These are phyloP conservation scores for Halcyon senegalensis DNA, from an alignment of 2,113 vertebrate species.

Conservation along the genomic window DNA sequence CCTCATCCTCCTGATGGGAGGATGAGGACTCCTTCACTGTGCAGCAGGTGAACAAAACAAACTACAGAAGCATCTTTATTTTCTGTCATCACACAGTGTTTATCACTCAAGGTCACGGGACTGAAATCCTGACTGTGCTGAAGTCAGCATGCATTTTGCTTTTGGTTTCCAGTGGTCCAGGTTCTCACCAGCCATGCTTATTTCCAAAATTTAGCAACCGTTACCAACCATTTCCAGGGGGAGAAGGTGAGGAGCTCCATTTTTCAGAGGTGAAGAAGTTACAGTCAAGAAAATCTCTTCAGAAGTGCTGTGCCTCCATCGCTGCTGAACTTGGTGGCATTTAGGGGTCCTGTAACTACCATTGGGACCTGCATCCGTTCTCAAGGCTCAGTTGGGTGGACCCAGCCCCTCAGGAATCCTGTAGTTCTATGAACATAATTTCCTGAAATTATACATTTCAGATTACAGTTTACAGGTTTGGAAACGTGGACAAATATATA, in stretches of 20 bases:
- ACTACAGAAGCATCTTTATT: neutral
- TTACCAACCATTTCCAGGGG: neutral
- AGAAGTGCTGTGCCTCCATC: neutral
- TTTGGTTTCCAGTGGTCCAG: neutral
- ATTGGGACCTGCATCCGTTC: neutral
- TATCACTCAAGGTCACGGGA: neutral
- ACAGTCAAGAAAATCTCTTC: neutral
- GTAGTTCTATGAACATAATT: neutral
- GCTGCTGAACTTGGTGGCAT: neutral
- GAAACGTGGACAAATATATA: neutral
- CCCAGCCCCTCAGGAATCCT: accelerated
- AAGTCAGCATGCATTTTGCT: neutral
- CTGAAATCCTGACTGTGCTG: neutral
- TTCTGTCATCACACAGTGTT: neutral
- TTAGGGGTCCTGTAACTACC: neutral
- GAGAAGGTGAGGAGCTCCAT: neutral
- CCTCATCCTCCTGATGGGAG: neutral
- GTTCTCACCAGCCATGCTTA: neutral
- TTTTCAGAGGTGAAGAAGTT: neutral
- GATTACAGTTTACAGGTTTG: neutral
- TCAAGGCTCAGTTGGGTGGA: accelerated
- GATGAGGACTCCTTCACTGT: neutral
- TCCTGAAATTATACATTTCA: neutral
- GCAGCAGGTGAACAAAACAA: neutral
- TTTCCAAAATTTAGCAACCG: neutral